These are phyloP conservation scores for Phoeniculus purpureus DNA, from an alignment of 2,797 vertebrate species.

Conservation along the genomic window DNA sequence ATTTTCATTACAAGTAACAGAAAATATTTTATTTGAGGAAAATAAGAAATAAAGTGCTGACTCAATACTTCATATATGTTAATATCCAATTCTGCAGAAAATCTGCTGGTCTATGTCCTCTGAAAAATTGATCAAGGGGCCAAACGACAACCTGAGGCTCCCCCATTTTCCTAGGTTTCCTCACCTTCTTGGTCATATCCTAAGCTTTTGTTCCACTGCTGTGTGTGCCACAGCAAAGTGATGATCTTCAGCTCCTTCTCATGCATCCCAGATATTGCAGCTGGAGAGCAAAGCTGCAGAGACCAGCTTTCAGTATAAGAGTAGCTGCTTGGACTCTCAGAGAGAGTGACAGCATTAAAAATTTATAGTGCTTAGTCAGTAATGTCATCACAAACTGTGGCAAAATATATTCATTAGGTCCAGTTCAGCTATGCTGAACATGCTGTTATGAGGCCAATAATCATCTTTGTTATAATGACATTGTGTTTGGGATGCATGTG, in stretches of 20 bases:
- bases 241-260: neutral
- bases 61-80: neutral
- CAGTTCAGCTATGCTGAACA: neutral
- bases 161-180: fast-evolving
- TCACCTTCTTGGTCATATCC: neutral
- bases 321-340: neutral
- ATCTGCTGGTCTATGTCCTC: neutral
- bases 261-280: neutral
- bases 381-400: neutral
- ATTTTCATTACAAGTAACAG: neutral
- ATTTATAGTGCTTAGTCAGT: neutral
- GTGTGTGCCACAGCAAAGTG: neutral
- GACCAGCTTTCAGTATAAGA: fast-evolving
- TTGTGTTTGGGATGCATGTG: neutral
- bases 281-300: neutral
- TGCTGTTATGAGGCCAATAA: neutral
- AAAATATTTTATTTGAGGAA: neutral
- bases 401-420: neutral
- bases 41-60: neutral
- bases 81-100: no score
- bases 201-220: neutral
- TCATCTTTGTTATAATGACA: neutral
- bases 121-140: neutral
- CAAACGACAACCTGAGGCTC: neutral
- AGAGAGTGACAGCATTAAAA: neutral